phyloP scores from a whole-genome alignment of 1,140 invertebrate species.

The Matsumurasca onukii region DNA sequence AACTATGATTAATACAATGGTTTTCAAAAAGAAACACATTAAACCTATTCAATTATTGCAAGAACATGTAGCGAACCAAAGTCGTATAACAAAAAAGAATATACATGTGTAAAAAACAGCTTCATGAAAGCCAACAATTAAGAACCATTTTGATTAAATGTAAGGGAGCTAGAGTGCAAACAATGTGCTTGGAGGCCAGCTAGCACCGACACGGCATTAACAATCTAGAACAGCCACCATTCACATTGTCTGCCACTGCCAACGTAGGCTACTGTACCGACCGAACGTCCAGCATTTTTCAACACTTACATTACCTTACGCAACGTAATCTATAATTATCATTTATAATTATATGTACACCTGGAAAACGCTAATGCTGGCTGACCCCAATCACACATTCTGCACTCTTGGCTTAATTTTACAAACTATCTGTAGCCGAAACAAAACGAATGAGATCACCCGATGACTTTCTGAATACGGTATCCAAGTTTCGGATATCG shows the following conservation, averaged over 20 bases:
- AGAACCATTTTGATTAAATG: constrained; percentile 33
- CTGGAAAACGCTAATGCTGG: constrained; percentile 41
- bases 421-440: constrained; percentile 29
- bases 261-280: neutral
- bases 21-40: no score
- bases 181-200: constrained; percentile 47
- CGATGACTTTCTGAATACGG: constrained; percentile 17
- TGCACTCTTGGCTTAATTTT: constrained; percentile 46
- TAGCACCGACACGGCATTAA: constrained; percentile 27
- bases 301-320: constrained; percentile 13
- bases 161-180: constrained; percentile 45
- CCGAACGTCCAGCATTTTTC: constrained; percentile 33
- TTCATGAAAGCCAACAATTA: constrained; percentile 30
- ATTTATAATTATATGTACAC: constrained; percentile 31
- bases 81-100: constrained; percentile 24
- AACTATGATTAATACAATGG: no score
- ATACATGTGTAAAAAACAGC: constrained; percentile 12
- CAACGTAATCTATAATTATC: constrained; percentile 12
- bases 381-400: constrained; percentile 47
- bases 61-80: neutral
- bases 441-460: constrained; percentile 34
- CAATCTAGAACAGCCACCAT: constrained; percentile 35
- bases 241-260: constrained; percentile 42
- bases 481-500: constrained; percentile 25
- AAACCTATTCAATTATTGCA: neutral